Evolutionary conservation across 2,888 invertebrate genomes (phyloP).

Genomic region (Hirtodrosophila trivittata): DNA sequence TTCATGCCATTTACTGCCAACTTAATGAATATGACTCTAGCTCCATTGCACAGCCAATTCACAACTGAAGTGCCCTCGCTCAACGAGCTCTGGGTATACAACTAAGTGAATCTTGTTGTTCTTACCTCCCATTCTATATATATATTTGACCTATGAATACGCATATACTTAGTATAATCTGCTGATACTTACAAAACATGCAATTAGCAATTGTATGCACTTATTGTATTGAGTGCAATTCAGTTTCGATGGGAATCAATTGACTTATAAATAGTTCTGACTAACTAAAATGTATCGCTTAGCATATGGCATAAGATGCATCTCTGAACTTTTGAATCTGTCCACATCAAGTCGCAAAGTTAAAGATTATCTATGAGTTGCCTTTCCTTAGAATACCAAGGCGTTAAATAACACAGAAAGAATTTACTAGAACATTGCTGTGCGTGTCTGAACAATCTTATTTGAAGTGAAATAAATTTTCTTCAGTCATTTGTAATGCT

Average conservation of each 20-base stretch:
- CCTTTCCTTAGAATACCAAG: too few relatives aligned
- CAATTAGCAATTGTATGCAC: conserved; percentile 25
- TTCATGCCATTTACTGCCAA: conserved; percentile 16
- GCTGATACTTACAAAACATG: conserved; percentile 6
- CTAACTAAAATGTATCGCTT: too few relatives aligned
- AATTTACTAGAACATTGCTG: too few relatives aligned
- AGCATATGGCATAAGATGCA: too few relatives aligned
- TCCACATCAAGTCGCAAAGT: too few relatives aligned
- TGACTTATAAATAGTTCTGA: too few relatives aligned
- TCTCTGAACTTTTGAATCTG: too few relatives aligned
- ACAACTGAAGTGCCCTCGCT: conserved; percentile 5
- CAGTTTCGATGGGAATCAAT: too few relatives aligned
- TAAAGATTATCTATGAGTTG: too few relatives aligned
- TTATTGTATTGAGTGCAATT: background rate
- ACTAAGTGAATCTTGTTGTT: conserved; percentile 20
- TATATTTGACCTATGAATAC: too few relatives aligned
- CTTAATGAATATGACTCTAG: conserved; percentile 8
- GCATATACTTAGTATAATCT: background rate
- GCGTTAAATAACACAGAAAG: too few relatives aligned
- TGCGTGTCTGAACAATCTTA: too few relatives aligned
- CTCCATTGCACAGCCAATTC: conserved; percentile 13
- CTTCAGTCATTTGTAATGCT: conserved; percentile 34
- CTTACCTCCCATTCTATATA: background rate
- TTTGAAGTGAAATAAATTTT: conserved; percentile 15
- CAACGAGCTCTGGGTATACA: conserved; percentile 13